These are phyloP conservation scores for Eutrigla gurnardus DNA, from an alignment of 2,797 vertebrate genomes.

Conservation along the genomic window DNA sequence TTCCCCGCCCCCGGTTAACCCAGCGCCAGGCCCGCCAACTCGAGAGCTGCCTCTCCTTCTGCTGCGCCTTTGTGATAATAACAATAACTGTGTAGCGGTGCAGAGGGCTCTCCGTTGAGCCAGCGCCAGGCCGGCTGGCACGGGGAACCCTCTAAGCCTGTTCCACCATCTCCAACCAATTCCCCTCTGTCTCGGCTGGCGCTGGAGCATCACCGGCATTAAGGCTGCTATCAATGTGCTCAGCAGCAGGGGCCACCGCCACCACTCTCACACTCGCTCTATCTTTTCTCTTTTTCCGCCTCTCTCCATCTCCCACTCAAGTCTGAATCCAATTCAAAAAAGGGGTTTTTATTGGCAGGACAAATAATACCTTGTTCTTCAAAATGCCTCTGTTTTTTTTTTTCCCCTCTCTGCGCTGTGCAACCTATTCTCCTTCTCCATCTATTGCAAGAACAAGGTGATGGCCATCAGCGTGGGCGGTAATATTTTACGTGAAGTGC, in stretches of 20 bases:
- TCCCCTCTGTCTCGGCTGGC: slow-evolving; percentile 69
- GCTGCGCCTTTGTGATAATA: slow-evolving; percentile 81
- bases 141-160: slow-evolving; percentile 71
- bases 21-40: slow-evolving; percentile 77
- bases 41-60: slow-evolving; percentile 80
- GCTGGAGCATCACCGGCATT: slow-evolving; percentile 70
- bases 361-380: slow-evolving; percentile 69
- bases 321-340: slow-evolving; percentile 66
- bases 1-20: slow-evolving; percentile 67
- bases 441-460: slow-evolving; percentile 43
- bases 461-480: slow-evolving; percentile 43
- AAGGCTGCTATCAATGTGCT: slow-evolving; percentile 78
- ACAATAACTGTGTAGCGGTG: slow-evolving; percentile 78
- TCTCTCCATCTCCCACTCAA: slow-evolving; percentile 70
- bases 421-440: slow-evolving; percentile 36
- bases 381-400: slow-evolving; percentile 56
- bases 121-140: slow-evolving; percentile 75
- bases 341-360: slow-evolving; percentile 64
- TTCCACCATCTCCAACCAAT: slow-evolving; percentile 75
- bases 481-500: slow-evolving; percentile 37
- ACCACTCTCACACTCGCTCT: slow-evolving; percentile 56
- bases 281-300: slow-evolving; percentile 51
- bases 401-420: slow-evolving; percentile 7
- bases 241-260: slow-evolving; percentile 72
- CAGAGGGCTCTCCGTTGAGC: slow-evolving; percentile 74